A percentile compares a stretch with the other conserved stretches of the same genome.
These are phyloP conservation scores for Kryptolebias marmoratus DNA, from an alignment of 2,113 vertebrate genomes.

Conservation along the genomic window DNA sequence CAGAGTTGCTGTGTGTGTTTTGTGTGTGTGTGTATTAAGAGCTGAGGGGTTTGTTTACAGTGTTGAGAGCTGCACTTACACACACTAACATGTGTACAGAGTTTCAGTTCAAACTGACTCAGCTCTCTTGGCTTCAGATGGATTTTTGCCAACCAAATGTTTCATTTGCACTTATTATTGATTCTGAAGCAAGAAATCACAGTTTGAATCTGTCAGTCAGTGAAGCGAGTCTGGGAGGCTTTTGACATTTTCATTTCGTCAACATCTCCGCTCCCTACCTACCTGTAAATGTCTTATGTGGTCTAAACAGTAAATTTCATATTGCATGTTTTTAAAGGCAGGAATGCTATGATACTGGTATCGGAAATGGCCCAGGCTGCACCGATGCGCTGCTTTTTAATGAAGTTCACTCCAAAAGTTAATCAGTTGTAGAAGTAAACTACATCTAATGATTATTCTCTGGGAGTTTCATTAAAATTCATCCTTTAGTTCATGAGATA, in stretches of 20 bases:
- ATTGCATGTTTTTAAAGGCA: too few relatives aligned
- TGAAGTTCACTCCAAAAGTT: too few relatives aligned
- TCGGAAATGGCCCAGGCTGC: too few relatives aligned
- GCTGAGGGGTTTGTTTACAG: conserved; percentile 75
- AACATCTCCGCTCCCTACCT: conserved; percentile 12
- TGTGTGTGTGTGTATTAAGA: conserved; percentile 55
- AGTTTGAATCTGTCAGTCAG: conserved; percentile 23
- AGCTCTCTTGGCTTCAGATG: conserved; percentile 59
- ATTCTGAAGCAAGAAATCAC: conserved; percentile 54
- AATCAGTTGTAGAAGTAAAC: too few relatives aligned
- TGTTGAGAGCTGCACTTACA: conserved; percentile 76
- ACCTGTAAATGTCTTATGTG: not conserved
- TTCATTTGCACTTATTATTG: conserved; percentile 65
- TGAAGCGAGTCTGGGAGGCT: conserved; percentile 28
- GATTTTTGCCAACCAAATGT: conserved; percentile 53
- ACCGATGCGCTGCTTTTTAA: too few relatives aligned
- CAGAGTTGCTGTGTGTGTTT: conserved; percentile 43
- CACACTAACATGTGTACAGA: conserved; percentile 75
- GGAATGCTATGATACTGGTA: too few relatives aligned
- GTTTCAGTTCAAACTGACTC: conserved; percentile 65
- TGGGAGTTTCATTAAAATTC: too few relatives aligned
- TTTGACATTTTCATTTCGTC: conserved; percentile 45
- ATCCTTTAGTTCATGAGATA: too few relatives aligned
- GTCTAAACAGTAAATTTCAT: not conserved
- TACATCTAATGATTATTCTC: too few relatives aligned